Evolutionary conservation across 2,797 vertebrate species (phyloP).

Genomic region (Pelochelys cantorii): DNA sequence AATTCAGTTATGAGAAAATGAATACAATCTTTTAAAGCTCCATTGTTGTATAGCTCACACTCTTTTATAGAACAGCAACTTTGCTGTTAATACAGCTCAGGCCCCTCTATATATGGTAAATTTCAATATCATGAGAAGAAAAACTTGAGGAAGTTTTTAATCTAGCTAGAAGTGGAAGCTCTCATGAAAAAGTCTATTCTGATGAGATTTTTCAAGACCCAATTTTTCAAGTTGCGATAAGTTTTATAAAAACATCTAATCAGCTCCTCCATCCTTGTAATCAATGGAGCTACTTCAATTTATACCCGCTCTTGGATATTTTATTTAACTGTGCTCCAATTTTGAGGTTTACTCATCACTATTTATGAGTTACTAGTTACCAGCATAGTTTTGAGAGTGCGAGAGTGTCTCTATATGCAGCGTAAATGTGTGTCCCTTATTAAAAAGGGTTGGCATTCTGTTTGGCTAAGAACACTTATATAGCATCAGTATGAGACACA

Average conservation of each 20-base stretch:
- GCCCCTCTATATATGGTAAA: neutral
- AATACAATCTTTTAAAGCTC: neutral
- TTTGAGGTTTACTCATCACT: neutral
- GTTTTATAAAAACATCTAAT: neutral
- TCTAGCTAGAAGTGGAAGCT: neutral
- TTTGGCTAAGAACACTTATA: neutral
- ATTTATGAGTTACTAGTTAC: neutral
- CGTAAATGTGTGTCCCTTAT: neutral
- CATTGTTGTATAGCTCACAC: neutral
- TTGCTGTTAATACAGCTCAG: neutral
- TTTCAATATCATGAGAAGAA: neutral
- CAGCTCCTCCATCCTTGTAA: neutral
- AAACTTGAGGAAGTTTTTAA: neutral
- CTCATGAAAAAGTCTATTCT: neutral
- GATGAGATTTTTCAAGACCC: neutral
- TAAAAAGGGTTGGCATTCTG: neutral
- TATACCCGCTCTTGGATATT: neutral
- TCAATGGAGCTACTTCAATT: neutral
- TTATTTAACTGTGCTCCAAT: neutral
- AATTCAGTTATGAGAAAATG: neutral
- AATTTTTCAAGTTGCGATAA: neutral
- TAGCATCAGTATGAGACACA: conserved; percentile 23
- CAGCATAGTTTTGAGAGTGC: neutral
- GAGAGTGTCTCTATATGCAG: neutral
- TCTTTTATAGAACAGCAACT: rapidly evolving